A percentile compares a stretch with the other conserved stretches of the same genome.
These are phyloP conservation scores for Bagarius yarrelli DNA, from an alignment of 2,113 vertebrate species.

Conservation along the genomic window DNA sequence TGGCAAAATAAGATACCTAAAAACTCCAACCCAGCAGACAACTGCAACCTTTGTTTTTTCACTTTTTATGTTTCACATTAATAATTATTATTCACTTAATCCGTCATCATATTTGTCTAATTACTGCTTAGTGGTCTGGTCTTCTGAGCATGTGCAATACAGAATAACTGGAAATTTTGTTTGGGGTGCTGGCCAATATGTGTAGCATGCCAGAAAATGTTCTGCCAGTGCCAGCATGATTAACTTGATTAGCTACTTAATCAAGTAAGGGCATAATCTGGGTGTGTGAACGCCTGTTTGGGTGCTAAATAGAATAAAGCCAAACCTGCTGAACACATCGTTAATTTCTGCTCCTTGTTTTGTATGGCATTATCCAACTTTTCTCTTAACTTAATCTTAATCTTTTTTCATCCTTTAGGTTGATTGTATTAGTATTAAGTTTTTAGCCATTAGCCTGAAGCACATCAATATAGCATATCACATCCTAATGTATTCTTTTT, in stretches of 20 bases:
- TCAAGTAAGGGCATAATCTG: conserved; percentile 6
- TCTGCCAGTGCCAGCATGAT: conserved; percentile 7
- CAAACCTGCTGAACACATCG: conserved; percentile 4
- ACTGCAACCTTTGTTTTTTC: conserved; percentile 32
- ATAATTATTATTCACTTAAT: conserved; percentile 46
- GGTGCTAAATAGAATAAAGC: background rate
- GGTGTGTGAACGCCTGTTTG: conserved; percentile 33
- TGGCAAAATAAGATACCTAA: conserved; percentile 1
- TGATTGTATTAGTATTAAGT: background rate
- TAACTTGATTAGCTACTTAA: conserved; percentile 28
- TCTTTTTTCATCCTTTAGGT: background rate
- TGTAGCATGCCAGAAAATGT: background rate
- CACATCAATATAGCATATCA: background rate
- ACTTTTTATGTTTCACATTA: conserved; percentile 27
- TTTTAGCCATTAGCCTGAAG: conserved; percentile 3
- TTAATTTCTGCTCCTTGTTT: background rate
- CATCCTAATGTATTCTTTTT: background rate
- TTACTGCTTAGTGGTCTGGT: conserved; percentile 33
- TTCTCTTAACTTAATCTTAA: background rate
- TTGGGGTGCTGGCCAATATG: background rate
- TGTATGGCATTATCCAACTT: background rate
- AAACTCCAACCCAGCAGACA: background rate
- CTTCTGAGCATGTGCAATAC: conserved; percentile 23
- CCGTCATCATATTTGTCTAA: conserved; percentile 31
- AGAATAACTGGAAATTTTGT: conserved; percentile 37